Evolutionary conservation across 1,140 invertebrate species (phyloP), one percentile per base, ranked within the genome.

Genomic region (Anthonomus grandis): DNA sequence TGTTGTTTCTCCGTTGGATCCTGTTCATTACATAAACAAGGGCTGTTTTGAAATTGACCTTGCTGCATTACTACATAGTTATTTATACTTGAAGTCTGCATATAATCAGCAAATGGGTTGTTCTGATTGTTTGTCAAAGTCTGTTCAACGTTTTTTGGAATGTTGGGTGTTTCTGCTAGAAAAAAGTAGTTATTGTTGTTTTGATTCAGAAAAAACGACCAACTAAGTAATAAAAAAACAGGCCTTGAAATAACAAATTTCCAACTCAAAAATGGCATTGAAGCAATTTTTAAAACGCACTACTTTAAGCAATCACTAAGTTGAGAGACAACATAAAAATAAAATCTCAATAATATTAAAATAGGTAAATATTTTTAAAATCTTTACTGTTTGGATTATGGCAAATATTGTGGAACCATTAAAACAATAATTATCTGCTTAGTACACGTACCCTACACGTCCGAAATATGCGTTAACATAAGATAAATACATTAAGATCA

Each of bases 141-240:
- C 17, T 21, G 22, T 10, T 10, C 22, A 21, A 23, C 8, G 19
- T 10, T 21, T 19, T 21, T 45, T 45, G 9, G 17, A 10, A 23
- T 19, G 17, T 21, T 19, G 42, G 5, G 17, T 23, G 17, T 21
- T 10, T 22, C 12, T 45, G 5, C 10, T 45, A 23, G 17, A 45
- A 45, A 23, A 8, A 45, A 45, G 42, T 21, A 45, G n/a, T n/a
- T n/a, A 23, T 21, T 21, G 19, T 21, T 21, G 12, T 47, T 47
- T 5, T 31, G 27, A 31, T 31, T 31, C 27, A 31, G 27, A 31
- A 31, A 31, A 31, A 6, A 31, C 27, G 27, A 31, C 27, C 27
- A 31, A 31, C 6, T 31, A 31, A 6, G n/a, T n/a, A 31, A 8
- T 31, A 31, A 31, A n/a, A 31, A 31, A 31, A 31, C n/a, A 31